Conservation (phyloP, 2,888 invertebrate genomes). For the Reticulitermes lucifugus region DNA sequence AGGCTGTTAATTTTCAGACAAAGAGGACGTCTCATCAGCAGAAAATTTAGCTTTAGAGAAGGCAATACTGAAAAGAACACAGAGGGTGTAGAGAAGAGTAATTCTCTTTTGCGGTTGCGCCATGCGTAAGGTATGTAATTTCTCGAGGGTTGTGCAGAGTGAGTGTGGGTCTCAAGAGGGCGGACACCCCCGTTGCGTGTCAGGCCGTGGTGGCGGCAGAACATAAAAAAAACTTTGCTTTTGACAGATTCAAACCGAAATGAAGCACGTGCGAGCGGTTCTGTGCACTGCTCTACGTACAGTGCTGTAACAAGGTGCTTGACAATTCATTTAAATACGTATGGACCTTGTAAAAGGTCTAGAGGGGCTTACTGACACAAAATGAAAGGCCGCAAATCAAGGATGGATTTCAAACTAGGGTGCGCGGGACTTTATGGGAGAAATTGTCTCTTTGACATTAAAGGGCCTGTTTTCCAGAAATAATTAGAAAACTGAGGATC, state of each 20-base stretch:
- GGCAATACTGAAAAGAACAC: not conserved
- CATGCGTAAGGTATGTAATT: constrained; percentile 48
- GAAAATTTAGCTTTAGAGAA: not conserved
- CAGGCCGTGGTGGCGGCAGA: not conserved
- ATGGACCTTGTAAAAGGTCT: not conserved
- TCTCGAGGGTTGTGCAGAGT: constrained; percentile 26
- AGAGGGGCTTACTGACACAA: not conserved
- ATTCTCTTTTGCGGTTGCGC: constrained; percentile 42
- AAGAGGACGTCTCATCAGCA: constrained; percentile 11
- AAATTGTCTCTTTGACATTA: no score
- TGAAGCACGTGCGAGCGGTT: constrained; percentile 14
- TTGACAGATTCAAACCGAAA: constrained; percentile 1
- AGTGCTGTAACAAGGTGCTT: no score
- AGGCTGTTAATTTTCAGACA: not conserved
- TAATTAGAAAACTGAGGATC: no score
- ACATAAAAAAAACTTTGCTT: constrained; percentile 18
- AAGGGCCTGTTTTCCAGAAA: no score
- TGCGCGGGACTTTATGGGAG: no score
- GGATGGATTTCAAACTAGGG: no score
- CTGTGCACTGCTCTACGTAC: not conserved
- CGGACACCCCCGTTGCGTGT: not conserved
- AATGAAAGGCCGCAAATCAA: not conserved
- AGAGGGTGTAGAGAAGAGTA: constrained; percentile 8
- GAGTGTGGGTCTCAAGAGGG: constrained; percentile 22
- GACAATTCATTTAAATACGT: not conserved